Evolutionary conservation across 1,140 invertebrate genomes (phyloP).

Genomic region (Saxidomus purpurata): DNA sequence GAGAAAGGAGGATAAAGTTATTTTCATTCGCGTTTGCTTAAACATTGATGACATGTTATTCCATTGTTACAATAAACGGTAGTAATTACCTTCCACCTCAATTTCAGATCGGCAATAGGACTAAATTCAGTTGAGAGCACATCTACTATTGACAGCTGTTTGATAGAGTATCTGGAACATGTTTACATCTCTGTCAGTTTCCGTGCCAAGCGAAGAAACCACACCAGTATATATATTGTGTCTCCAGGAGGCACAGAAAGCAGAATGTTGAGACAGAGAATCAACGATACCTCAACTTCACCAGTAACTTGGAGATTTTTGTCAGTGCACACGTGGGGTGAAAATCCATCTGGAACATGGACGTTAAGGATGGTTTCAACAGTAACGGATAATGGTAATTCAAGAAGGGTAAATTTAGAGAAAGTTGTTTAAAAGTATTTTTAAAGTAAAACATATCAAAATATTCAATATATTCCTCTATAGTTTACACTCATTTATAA

Average conservation of each 20-base stretch:
- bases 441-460: neutral
- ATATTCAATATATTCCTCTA: neutral
- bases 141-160: neutral
- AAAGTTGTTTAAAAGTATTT: neutral
- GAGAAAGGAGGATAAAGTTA: too few species aligned
- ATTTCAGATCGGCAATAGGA: neutral
- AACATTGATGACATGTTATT: too few species aligned
- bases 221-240: neutral
- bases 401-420: neutral
- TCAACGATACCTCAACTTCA: neutral
- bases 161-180: neutral
- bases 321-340: neutral
- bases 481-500: neutral
- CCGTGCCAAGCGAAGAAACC: neutral
- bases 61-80: too few species aligned
- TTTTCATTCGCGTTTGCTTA: too few species aligned
- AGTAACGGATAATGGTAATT: neutral
- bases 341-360: neutral
- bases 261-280: neutral
- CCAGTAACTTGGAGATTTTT: neutral
- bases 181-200: neutral
- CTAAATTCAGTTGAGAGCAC: neutral
- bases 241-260: neutral
- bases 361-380: neutral
- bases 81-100: too few species aligned